phyloP scores from a whole-genome alignment of 2,888 invertebrate species.

The Lissocephala sabroskyi region DNA sequence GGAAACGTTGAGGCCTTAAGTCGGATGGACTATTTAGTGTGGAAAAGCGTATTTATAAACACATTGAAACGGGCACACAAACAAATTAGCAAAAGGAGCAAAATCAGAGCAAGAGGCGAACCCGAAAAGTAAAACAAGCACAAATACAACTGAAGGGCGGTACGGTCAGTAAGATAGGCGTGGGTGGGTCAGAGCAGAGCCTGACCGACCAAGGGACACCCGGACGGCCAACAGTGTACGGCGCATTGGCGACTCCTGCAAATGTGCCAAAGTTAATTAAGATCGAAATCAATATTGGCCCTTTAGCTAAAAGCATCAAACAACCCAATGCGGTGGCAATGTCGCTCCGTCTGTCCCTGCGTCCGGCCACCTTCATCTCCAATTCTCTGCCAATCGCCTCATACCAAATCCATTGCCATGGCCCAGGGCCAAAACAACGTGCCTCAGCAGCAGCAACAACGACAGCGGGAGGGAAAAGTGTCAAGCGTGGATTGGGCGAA shows the following conservation, averaged over 20 bases:
- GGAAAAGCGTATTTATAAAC: neutral
- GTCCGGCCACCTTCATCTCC: too few species aligned
- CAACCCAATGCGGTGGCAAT: slow-evolving; percentile 23
- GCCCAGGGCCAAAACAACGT: slow-evolving; percentile 42
- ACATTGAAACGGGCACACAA: slow-evolving; percentile 37
- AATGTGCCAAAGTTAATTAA: slow-evolving; percentile 71
- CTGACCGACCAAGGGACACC: neutral
- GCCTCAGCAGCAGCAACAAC: slow-evolving; percentile 21
- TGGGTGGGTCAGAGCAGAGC: slow-evolving; percentile 2
- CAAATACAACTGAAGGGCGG: slow-evolving; percentile 6
- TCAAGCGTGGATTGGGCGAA: slow-evolving; percentile 53
- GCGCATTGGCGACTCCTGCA: slow-evolving; percentile 48
- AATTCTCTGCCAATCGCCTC: slow-evolving; percentile 21
- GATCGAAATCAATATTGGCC: slow-evolving; percentile 69
- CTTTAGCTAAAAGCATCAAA: slow-evolving; percentile 65
- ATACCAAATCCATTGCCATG: slow-evolving; percentile 10
- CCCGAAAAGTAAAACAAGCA: slow-evolving; percentile 5
- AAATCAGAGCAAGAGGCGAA: slow-evolving; percentile 8
- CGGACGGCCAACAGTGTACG: slow-evolving; percentile 4
- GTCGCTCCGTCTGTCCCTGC: too few species aligned
- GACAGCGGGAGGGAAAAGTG: slow-evolving; percentile 44
- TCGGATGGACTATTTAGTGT: too few species aligned
- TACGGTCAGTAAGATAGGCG: slow-evolving; percentile 5
- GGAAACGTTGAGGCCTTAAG: neutral
- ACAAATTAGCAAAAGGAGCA: slow-evolving; percentile 61